Base-by-base conservation (phyloP, 2,113 vertebrate species). In the Epinephelus lanceolatus region DNA sequence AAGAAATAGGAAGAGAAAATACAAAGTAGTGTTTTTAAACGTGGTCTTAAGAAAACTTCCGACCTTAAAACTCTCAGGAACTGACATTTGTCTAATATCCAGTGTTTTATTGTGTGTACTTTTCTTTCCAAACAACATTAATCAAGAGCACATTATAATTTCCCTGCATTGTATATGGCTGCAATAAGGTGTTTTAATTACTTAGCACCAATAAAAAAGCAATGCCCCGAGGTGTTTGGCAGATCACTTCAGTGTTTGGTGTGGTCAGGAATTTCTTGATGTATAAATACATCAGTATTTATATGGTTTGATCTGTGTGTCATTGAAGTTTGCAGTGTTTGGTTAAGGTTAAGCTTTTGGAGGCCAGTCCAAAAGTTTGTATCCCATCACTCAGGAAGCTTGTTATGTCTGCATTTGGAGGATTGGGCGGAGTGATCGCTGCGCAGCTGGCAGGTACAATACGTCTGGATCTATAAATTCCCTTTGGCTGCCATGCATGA, bases 361-460 rank as follows among this genome's bases (percentile, higher is more conserved):
- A 90, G 90, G 89, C 83, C 86, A 84, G 40, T 79, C 71, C 86
- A 27, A 18, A 71, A 30, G 47, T 77, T 91, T 81, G 73, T 67
- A 57, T 88, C 40, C 93, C 93, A 95, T 95, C 95, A 93, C 62
- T 93, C 88, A 47, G 52, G 17, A 57, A 75, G 86, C 80, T 94
- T 96, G 96, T 96, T 97, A 96, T 94, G 96, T 96, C 95, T 96
- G 94, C 87, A 25, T 90, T 71, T 12, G 80, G 2, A 83, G 90
- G 86, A 79, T 71, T 87, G 93, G 92, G 95, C 47, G 91, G 92
- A 94, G 93, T 56, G 61, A 91, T 66, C 52, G 63, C 80, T 88
- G 88, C 83, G 83, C 81, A 90, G 90, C 94, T 94, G 95, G 93
- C 94, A 94, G 5, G 53, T 94, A 92, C 90, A 86, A 89, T 72